Evolutionary conservation across 2,113 vertebrate species (phyloP).

Genomic region (Cisticola juncidis): DNA sequence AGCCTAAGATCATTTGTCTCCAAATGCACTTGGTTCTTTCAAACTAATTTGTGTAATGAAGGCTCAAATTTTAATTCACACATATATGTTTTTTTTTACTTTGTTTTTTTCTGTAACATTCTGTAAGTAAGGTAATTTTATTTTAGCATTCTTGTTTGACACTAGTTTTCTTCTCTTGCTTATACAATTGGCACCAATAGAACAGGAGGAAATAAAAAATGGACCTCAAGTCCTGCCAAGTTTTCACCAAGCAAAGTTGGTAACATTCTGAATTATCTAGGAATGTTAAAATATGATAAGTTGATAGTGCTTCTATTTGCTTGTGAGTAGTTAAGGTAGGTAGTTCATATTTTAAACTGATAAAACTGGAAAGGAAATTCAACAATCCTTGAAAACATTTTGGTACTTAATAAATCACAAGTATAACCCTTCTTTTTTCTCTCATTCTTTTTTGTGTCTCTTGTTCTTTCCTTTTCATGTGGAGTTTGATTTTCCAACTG

Average conservation of each 20-base stretch:
- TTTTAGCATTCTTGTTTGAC: not conserved
- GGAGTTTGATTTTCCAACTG: not conserved
- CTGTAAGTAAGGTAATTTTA: not conserved
- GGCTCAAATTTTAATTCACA: not conserved
- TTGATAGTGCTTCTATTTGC: constrained; percentile 47
- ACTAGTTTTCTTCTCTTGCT: not conserved
- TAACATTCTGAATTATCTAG: constrained; percentile 52
- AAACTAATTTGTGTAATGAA: not conserved
- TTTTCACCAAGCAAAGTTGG: constrained; percentile 12
- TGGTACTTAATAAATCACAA: constrained; percentile 9
- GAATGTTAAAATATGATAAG: constrained; percentile 52
- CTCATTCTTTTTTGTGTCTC: not conserved
- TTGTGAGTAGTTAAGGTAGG: constrained; percentile 42
- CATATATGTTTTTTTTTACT: not conserved
- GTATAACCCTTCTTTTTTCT: not conserved
- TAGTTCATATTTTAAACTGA: constrained; percentile 51
- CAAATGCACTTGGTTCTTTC: not conserved
- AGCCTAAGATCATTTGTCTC: not conserved
- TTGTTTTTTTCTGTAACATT: not conserved
- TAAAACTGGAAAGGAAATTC: constrained; percentile 21
- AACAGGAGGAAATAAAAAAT: constrained; percentile 16
- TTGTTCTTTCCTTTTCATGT: not conserved
- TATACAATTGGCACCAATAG: not conserved
- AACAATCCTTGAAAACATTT: constrained; percentile 5
- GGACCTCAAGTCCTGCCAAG: not conserved